These are phyloP conservation scores for Octodon degus DNA, from an alignment of 2,113 vertebrate species.

Conservation along the genomic window DNA sequence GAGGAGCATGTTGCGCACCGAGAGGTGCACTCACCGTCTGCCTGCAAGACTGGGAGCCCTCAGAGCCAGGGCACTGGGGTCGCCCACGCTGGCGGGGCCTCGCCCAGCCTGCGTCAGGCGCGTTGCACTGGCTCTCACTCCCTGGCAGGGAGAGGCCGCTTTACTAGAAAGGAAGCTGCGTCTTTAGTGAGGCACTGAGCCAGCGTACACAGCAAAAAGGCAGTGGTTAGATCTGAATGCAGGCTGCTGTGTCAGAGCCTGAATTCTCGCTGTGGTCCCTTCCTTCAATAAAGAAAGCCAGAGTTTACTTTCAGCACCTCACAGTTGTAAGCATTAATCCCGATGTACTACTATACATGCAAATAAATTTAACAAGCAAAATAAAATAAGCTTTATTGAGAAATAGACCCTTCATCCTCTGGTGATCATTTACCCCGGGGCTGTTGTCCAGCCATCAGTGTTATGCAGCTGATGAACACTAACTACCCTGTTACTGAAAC, in stretches of 20 bases:
- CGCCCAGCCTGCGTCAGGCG: not conserved
- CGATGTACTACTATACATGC: not conserved
- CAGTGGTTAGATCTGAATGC: not conserved
- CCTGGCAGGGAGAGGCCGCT: not conserved
- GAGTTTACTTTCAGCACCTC: not conserved
- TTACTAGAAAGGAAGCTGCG: not conserved
- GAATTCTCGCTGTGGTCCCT: accelerated
- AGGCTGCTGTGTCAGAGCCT: not conserved
- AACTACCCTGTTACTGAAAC: not conserved
- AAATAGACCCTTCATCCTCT: not conserved
- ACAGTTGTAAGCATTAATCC: not conserved
- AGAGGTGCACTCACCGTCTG: not conserved
- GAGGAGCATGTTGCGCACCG: not conserved
- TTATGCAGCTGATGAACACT: not conserved
- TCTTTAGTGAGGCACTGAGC: not conserved
- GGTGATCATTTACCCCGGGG: too few relatives aligned
- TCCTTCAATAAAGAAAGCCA: not conserved
- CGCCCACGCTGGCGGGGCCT: not conserved
- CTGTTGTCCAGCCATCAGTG: accelerated
- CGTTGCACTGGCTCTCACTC: accelerated
- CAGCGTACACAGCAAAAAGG: not conserved
- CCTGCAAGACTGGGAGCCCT: not conserved
- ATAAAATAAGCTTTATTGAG: not conserved
- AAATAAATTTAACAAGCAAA: not conserved
- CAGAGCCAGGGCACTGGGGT: not conserved